A percentile compares a stretch with the other conserved stretches of the same genome.
These are phyloP conservation scores for Bombus pyrosoma DNA, from an alignment of 1,140 invertebrate species.

Conservation along the genomic window DNA sequence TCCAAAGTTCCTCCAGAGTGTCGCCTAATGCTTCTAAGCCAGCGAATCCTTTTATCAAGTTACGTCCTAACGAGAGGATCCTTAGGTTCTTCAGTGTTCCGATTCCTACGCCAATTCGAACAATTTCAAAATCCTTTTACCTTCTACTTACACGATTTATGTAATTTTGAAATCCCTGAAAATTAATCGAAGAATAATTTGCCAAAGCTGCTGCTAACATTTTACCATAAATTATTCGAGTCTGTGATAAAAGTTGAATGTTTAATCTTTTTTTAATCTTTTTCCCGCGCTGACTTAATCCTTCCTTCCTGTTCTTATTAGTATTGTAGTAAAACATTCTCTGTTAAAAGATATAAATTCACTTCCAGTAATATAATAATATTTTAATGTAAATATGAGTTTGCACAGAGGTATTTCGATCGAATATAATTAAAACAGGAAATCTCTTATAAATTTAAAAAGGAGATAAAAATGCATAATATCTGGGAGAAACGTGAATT, in stretches of 20 bases:
- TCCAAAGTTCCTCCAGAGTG: conserved; percentile 95
- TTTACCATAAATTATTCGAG: neutral
- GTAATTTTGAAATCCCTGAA: no score
- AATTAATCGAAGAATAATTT: neutral
- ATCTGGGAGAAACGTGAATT: neutral
- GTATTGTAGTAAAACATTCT: no score
- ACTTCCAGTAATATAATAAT: no score
- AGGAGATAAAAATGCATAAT: neutral
- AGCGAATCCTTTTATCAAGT: conserved; percentile 94
- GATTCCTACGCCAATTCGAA: conserved; percentile 79
- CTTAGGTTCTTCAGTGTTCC: conserved; percentile 91
- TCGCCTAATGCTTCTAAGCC: conserved; percentile 93
- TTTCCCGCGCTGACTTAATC: no score
- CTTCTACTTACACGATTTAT: neutral
- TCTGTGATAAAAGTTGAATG: no score
- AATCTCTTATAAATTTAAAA: neutral
- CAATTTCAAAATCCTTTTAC: neutral
- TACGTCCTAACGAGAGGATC: conserved; percentile 93
- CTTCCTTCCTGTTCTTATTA: no score
- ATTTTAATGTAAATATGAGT: no score
- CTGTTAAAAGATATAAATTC: no score
- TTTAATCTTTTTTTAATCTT: no score
- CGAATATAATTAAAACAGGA: no score
- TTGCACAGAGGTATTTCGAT: no score
- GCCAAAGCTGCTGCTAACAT: neutral